Percentiles rank a stretch among this genome's conserved stretches.
phyloP scores from a whole-genome alignment of 2,888 invertebrate species.

The Tipula helvola region DNA sequence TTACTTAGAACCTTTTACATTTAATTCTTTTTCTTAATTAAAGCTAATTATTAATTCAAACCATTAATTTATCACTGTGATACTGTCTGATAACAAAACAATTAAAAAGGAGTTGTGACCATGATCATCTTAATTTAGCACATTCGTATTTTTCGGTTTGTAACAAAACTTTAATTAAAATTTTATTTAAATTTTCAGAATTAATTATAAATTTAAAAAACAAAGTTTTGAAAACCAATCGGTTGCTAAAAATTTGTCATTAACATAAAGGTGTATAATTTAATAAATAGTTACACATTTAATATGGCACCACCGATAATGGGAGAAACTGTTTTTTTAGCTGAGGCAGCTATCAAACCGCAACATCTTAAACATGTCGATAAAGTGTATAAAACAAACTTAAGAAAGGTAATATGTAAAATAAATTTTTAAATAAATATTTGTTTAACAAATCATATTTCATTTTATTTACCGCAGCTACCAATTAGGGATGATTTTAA shows the following conservation, averaged over 20 bases:
- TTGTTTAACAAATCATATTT: background rate
- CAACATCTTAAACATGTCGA: conserved; percentile 15
- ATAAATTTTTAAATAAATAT: background rate
- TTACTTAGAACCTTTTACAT: no score
- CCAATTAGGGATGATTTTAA: background rate
- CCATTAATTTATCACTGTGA: no score
- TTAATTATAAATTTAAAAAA: background rate
- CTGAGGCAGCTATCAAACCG: conserved; percentile 28
- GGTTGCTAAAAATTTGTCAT: background rate
- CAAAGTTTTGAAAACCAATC: no score
- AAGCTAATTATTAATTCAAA: background rate
- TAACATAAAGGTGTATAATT: no score
- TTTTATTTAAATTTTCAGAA: background rate
- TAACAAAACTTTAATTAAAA: background rate
- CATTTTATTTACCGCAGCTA: background rate
- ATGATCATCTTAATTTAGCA: background rate
- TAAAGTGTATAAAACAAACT: background rate
- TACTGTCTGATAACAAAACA: background rate
- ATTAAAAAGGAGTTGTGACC: background rate
- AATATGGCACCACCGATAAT: conserved; percentile 53
- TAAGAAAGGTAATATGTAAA: background rate
- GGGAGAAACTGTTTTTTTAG: conserved; percentile 43
- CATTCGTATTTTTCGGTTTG: background rate
- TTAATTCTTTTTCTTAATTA: background rate
- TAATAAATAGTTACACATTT: no score